Evolutionary conservation across 2,888 invertebrate genomes (phyloP).

Genomic region (Aphelenchoides bicaudatus): DNA sequence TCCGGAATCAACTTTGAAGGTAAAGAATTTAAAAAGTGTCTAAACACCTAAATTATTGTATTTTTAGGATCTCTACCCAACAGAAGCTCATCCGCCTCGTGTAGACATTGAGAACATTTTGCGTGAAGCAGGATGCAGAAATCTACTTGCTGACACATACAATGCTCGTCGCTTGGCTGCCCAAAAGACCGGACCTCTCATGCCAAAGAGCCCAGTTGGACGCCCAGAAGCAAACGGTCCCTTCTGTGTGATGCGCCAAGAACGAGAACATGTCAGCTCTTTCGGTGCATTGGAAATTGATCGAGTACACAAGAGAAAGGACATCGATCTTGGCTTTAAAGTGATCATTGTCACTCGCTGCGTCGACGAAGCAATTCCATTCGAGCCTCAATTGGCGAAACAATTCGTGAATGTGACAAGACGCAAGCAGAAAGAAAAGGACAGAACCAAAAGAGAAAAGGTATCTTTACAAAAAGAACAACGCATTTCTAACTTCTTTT

Average conservation of each 20-base stretch:
- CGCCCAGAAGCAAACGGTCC: conserved; percentile 41
- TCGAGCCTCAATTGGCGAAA: conserved; percentile 26
- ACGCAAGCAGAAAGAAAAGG: conserved; percentile 16
- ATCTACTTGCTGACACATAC: conserved; percentile 48
- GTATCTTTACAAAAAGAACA: neutral
- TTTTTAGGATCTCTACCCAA: conserved; percentile 38
- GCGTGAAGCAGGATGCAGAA: conserved; percentile 40
- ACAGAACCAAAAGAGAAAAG: neutral
- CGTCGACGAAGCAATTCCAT: conserved; percentile 4
- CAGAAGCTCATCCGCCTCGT: conserved; percentile 40
- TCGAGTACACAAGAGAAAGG: conserved; percentile 47
- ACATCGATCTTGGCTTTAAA: conserved; percentile 43
- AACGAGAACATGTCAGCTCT: conserved; percentile 45
- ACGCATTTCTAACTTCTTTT: neutral
- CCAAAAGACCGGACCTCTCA: conserved; percentile 33
- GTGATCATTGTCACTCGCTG: conserved; percentile 47
- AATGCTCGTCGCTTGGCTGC: conserved; percentile 35
- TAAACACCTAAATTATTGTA: too few relatives aligned
- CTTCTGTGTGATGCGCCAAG: conserved; percentile 31
- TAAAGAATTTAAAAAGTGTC: too few relatives aligned
- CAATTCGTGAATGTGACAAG: conserved; percentile 33
- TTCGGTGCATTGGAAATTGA: conserved; percentile 54
- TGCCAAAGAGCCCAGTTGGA: conserved; percentile 36
- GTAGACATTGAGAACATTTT: conserved; percentile 42
- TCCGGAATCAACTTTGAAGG: conserved; percentile 32